phyloP scores from a whole-genome alignment of 2,888 invertebrate species.

The Pantelozetes paolii region DNA sequence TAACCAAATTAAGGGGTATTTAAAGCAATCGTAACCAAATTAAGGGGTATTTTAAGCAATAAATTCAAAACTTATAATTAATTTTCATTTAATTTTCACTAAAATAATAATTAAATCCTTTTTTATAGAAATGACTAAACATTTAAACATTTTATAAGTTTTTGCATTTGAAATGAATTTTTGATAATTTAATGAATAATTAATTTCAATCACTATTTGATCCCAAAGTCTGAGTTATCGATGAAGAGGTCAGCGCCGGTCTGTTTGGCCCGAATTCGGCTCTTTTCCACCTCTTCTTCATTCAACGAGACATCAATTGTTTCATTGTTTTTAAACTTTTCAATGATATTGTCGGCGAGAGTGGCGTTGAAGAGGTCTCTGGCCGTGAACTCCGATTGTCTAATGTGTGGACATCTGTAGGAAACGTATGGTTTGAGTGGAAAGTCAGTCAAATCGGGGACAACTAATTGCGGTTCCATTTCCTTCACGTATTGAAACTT shows the following conservation, averaged over 20 bases:
- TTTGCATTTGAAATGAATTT: too few species aligned
- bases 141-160: too few species aligned
- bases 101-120: too few species aligned
- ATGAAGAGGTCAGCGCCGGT: slow-evolving; percentile 43
- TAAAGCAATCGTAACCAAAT: too few species aligned
- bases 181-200: too few species aligned
- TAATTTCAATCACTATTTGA: neutral
- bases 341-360: slow-evolving; percentile 45
- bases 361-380: slow-evolving; percentile 54
- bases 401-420: slow-evolving; percentile 70
- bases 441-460: slow-evolving; percentile 77
- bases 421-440: slow-evolving; percentile 89
- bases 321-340: slow-evolving; percentile 44
- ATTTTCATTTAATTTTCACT: too few species aligned
- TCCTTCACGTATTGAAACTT: slow-evolving; percentile 62
- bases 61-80: too few species aligned
- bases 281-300: slow-evolving; percentile 37
- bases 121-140: too few species aligned
- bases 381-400: slow-evolving; percentile 75
- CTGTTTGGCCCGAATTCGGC: slow-evolving; percentile 34
- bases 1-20: too few species aligned
- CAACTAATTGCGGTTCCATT: slow-evolving; percentile 85
- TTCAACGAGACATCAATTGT: neutral
- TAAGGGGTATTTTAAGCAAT: too few species aligned
- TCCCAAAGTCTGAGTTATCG: slow-evolving; percentile 33